A percentile compares a stretch with the other conserved stretches of the same genome.
phyloP scores from a whole-genome alignment of 1,140 invertebrate genomes.

The Drosophila pectinifera region DNA sequence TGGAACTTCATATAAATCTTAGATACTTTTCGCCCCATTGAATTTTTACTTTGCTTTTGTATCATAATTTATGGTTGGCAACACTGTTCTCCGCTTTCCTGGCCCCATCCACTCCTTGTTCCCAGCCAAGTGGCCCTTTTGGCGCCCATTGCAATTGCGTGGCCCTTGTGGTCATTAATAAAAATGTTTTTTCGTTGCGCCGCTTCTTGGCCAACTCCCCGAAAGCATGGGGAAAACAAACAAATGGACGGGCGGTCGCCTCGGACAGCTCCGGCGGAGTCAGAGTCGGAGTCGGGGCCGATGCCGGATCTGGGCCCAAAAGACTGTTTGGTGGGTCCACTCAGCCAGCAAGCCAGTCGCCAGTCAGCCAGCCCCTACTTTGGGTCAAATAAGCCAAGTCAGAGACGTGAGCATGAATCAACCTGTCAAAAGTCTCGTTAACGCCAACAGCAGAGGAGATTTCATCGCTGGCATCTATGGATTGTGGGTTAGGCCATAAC shows the following conservation, averaged over 20 bases:
- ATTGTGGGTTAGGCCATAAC: slow-evolving; percentile 47
- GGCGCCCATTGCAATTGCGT: slow-evolving; percentile 81
- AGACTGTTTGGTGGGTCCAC: slow-evolving; percentile 49
- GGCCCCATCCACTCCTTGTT: not conserved
- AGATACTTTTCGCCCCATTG: too few relatives aligned
- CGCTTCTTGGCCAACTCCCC: slow-evolving; percentile 71
- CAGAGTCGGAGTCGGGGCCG: slow-evolving; percentile 15
- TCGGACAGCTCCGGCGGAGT: slow-evolving; percentile 28
- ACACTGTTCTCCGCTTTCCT: slow-evolving; percentile 17
- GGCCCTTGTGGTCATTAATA: slow-evolving; percentile 76
- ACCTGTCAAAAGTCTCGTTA: slow-evolving; percentile 85
- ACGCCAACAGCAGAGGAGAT: slow-evolving; percentile 82
- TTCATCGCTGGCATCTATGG: slow-evolving; percentile 42
- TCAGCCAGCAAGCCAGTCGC: slow-evolving; percentile 29
- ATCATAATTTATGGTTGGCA: slow-evolving; percentile 11
- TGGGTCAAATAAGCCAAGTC: slow-evolving; percentile 81
- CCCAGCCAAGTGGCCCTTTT: slow-evolving; percentile 74
- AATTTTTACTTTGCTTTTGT: not conserved
- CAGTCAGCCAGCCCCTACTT: slow-evolving; percentile 62
- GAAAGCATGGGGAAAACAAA: slow-evolving; percentile 73
- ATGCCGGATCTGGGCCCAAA: slow-evolving; percentile 50
- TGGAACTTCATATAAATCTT: too few relatives aligned
- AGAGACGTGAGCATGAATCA: slow-evolving; percentile 84
- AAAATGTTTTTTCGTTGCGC: slow-evolving; percentile 69
- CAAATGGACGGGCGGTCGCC: slow-evolving; percentile 70